phyloP scores from a whole-genome alignment of 2,888 invertebrate species.

The Linyphia triangularis region DNA sequence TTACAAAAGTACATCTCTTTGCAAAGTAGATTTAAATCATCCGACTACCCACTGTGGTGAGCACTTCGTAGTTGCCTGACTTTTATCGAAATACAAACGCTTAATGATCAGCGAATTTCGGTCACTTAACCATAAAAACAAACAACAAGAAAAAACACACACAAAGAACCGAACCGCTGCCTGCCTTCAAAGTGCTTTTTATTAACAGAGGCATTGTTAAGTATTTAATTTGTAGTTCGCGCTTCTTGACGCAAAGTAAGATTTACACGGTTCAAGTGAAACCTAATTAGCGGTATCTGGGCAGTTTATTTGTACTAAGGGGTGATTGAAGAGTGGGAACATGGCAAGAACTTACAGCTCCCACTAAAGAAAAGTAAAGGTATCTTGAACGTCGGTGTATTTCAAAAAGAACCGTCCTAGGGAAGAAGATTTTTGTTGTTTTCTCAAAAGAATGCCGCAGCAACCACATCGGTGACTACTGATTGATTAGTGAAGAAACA shows the following conservation, averaged over 20 bases:
- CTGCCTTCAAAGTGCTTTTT: constrained; percentile 46
- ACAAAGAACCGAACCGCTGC: background rate
- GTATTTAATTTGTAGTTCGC: constrained; percentile 51
- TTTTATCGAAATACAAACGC: background rate
- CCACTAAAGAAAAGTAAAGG: constrained; percentile 6
- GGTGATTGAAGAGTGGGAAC: constrained; percentile 53
- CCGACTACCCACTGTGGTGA: background rate
- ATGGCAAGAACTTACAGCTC: background rate
- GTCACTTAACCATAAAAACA: background rate
- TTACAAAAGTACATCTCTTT: no score
- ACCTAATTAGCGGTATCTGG: constrained; percentile 67
- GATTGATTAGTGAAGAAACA: constrained; percentile 60
- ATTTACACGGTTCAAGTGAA: constrained; percentile 57
- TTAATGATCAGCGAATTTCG: background rate
- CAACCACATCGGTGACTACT: constrained; percentile 12
- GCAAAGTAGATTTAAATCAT: background rate
- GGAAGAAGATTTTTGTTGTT: constrained; percentile 59
- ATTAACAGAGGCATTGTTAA: constrained; percentile 69
- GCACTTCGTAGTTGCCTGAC: background rate
- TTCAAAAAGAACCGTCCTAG: constrained; percentile 43
- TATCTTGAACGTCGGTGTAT: constrained; percentile 21
- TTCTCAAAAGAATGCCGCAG: constrained; percentile 46
- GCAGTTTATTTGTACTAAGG: constrained; percentile 67
- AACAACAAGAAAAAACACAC: background rate
- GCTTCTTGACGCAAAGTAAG: constrained; percentile 60